Percentiles rank a stretch among this genome's conserved stretches.
phyloP scores from a whole-genome alignment of 2,113 vertebrate species.

The Ailuropoda melanoleuca region DNA sequence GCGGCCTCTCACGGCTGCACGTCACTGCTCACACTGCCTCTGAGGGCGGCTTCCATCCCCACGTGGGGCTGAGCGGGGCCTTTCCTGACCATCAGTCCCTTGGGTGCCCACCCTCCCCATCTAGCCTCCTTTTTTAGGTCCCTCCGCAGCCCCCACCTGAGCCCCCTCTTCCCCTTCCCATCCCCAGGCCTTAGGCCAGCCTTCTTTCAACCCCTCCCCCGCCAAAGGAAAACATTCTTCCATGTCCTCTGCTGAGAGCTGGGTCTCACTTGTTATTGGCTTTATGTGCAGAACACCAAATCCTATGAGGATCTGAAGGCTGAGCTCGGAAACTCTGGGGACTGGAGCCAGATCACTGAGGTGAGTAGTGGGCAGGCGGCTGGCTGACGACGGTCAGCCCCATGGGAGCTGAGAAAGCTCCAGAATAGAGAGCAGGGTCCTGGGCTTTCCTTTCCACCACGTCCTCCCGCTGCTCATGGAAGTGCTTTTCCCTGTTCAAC shows the following conservation, averaged over 20 bases:
- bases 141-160: background rate
- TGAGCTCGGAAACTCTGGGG: slow-evolving; percentile 82
- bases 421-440: background rate
- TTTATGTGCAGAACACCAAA: slow-evolving; percentile 84
- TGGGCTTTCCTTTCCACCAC: background rate
- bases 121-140: background rate
- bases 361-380: slow-evolving; percentile 50
- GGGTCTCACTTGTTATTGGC: background rate
- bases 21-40: background rate
- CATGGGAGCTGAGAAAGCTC: background rate
- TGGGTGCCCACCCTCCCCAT: background rate
- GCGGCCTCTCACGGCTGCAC: background rate
- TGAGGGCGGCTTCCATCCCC: background rate
- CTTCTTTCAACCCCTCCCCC: background rate
- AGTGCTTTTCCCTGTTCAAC: background rate
- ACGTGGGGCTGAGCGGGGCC: background rate
- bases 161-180: background rate
- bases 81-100: background rate
- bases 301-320: slow-evolving; percentile 86
- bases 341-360: slow-evolving; percentile 69
- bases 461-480: background rate
- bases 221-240: background rate
- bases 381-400: background rate
- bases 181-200: background rate
- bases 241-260: background rate